phyloP scores from a whole-genome alignment of 2,888 invertebrate genomes.

The Troides aeacus region DNA sequence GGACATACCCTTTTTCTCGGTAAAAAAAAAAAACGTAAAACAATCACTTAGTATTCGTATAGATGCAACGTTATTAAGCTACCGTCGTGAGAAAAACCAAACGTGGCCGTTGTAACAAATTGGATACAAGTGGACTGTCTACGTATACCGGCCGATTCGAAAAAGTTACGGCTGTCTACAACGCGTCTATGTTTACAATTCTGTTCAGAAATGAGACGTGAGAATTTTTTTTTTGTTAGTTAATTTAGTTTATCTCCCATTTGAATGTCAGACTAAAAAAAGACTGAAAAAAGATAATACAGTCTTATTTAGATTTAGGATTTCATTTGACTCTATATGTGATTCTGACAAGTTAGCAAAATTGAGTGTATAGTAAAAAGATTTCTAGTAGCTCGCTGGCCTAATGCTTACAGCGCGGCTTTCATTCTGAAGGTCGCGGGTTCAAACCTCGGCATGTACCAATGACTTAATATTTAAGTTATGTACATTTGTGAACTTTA shows the following conservation, averaged over 20 bases:
- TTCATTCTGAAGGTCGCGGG: too few species aligned
- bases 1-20: constrained; percentile 14
- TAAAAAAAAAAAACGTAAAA: constrained; percentile 15
- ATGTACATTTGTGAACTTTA: too few species aligned
- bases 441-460: too few species aligned
- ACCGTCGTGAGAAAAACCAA: constrained; percentile 41
- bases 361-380: too few species aligned
- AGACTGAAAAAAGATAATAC: too few species aligned
- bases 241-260: not conserved
- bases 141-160: constrained; percentile 22
- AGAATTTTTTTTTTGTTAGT: constrained; percentile 13
- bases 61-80: constrained; percentile 39
- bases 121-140: constrained; percentile 33
- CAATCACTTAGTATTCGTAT: constrained; percentile 38
- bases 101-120: constrained; percentile 38
- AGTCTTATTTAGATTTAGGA: too few species aligned
- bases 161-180: constrained; percentile 26
- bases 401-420: too few species aligned
- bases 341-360: too few species aligned
- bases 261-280: too few species aligned
- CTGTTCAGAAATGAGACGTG: constrained; percentile 17
- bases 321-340: too few species aligned
- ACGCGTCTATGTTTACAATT: constrained; percentile 19
- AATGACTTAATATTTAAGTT: too few species aligned
- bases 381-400: too few species aligned